Percentiles rank a stretch among this genome's conserved stretches.
phyloP scores from a whole-genome alignment of 2,888 invertebrate species.

The Alcis repandata region DNA sequence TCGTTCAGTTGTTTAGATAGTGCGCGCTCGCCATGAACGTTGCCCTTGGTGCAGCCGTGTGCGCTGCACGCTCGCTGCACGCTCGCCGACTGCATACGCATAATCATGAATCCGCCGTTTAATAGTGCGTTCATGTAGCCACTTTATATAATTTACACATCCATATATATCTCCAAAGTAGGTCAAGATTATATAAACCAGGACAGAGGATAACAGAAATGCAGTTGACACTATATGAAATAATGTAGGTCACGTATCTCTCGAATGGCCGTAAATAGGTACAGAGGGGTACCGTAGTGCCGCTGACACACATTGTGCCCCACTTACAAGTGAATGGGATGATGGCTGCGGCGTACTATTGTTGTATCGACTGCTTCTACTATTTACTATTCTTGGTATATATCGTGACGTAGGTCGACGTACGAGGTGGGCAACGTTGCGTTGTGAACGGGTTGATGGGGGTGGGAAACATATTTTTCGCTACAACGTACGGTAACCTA shows the following conservation, averaged over 20 bases:
- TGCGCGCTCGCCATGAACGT: conserved; percentile 12
- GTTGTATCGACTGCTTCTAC: no score
- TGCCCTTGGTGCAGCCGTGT: conserved; percentile 65
- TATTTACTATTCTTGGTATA: no score
- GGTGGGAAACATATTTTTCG: no score
- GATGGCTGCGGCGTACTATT: no score
- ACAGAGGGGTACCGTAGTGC: conserved; percentile 13
- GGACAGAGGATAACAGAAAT: conserved; percentile 82
- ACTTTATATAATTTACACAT: conserved; percentile 69
- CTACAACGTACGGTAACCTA: no score
- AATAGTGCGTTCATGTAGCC: conserved; percentile 63
- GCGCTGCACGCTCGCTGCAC: conserved; percentile 56
- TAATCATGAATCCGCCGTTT: conserved; percentile 59
- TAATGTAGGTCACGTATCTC: conserved; percentile 65
- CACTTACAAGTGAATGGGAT: not conserved
- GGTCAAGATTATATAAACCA: conserved; percentile 82
- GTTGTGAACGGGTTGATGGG: no score
- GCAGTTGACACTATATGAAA: conserved; percentile 68
- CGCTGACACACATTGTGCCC: not conserved
- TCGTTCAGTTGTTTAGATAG: not conserved
- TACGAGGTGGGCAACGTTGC: no score
- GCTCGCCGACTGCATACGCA: conserved; percentile 57
- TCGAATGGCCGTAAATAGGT: conserved; percentile 30
- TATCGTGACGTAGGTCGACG: no score
- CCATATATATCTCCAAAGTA: conserved; percentile 66